phyloP scores from a whole-genome alignment of 2,113 vertebrate species.

The Menidia beryllina region DNA sequence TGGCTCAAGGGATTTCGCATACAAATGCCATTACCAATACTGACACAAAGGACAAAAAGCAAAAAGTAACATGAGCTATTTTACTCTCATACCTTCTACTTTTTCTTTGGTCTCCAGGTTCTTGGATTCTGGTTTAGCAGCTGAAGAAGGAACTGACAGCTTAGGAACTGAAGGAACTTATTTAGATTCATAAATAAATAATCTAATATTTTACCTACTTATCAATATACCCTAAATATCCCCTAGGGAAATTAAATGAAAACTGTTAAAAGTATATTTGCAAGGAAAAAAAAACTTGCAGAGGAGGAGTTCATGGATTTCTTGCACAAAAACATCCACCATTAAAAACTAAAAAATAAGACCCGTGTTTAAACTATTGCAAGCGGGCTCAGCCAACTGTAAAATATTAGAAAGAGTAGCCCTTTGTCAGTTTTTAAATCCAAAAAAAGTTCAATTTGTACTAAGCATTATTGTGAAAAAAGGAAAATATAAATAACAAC shows the following conservation, averaged over 20 bases:
- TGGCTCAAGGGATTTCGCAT: no score
- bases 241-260: background rate
- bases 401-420: background rate
- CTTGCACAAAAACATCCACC: background rate
- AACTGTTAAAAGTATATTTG: background rate
- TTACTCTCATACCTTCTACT: conserved; percentile 42
- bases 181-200: conserved; percentile 3
- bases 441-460: background rate
- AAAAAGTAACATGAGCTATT: conserved; percentile 1
- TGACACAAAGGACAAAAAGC: conserved; percentile 12
- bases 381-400: background rate
- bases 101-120: conserved; percentile 45
- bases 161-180: conserved; percentile 49
- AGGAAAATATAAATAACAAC: background rate
- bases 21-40: conserved; percentile 17
- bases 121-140: conserved; percentile 41
- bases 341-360: background rate
- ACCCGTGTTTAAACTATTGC: background rate
- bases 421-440: background rate
- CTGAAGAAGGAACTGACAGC: conserved; percentile 14
- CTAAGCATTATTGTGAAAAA: background rate
- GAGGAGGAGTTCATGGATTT: background rate
- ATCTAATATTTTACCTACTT: background rate
- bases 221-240: conserved; percentile 1
- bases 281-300: background rate